Base-by-base conservation (phyloP, 2,113 vertebrate species). In the Tichodroma muraria region DNA sequence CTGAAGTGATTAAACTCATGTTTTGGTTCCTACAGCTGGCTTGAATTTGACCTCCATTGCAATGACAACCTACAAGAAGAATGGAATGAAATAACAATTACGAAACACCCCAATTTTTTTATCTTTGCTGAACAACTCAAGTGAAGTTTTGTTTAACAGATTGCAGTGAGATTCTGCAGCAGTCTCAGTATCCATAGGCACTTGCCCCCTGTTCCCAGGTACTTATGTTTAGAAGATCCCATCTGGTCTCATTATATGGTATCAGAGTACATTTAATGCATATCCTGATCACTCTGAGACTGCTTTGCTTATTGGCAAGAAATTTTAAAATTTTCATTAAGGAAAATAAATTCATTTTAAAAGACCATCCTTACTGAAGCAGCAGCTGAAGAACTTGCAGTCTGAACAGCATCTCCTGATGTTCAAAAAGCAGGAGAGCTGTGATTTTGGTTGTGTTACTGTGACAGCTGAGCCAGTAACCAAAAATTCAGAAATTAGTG, bases 401-500 rank as follows among this genome's bases (percentile, higher is more conserved):
- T 79, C 66, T 72, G n/a, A 85, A 35, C 23, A 91, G 40, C 66
- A 69, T 61, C 54, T 79, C 37, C 50, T 61, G 22, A 89, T 82
- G 65, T 0, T 42, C 31, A 72, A 82, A 81, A 87, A 84, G 37
- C 33, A 87, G n/a, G n/a, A 91, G 63, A 76, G 45, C 45, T 89
- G 53, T 64, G 81, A 94, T 94, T 92, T 91, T 85, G 65, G 85
- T 91, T 71, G 77, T 0, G 0, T 85, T 88, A 65, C 71, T 88
- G n/a, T 56, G 63, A 82, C 50, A 91, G 66, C 25, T 83, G 42
- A 96, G 88, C 75, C 85, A 95, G 90, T 66, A 91, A 95, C 66
- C 75, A 96, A 91, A 93, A 88, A 73, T 82, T 82, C 88, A 85
- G 35, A 91, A 88, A 93, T 95, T 85, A 85, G 68, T 73, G 71